Percentiles rank a stretch among this genome's conserved stretches.
These are phyloP conservation scores for Lordiphosa stackelbergi DNA, from an alignment of 1,140 invertebrate genomes.

Conservation along the genomic window DNA sequence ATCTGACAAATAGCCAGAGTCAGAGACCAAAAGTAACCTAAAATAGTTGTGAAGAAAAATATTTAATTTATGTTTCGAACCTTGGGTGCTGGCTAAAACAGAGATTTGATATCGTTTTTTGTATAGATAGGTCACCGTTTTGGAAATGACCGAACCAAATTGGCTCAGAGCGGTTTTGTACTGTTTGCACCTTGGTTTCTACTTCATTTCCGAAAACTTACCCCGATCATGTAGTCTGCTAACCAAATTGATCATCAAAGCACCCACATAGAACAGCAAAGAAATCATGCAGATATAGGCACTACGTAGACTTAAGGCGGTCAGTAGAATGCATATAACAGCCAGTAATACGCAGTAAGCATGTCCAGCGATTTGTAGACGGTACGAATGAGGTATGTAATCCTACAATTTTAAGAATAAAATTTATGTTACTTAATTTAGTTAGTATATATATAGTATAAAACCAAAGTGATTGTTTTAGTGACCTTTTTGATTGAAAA, in stretches of 20 bases:
- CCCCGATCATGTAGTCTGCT: conserved; percentile 65
- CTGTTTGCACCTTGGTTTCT: not conserved
- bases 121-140: no score
- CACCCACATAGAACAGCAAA: conserved; percentile 55
- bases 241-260: conserved; percentile 54
- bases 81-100: no score
- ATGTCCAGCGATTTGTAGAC: conserved; percentile 53
- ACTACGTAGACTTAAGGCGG: conserved; percentile 39
- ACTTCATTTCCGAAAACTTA: not conserved
- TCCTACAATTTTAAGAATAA: no score
- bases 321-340: conserved; percentile 32
- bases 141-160: no score
- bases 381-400: conserved; percentile 34
- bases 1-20: conserved; percentile 77
- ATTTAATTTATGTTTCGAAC: no score
- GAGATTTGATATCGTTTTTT: no score
- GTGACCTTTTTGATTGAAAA: no score
- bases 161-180: no score
- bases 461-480: no score
- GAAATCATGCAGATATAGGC: conserved; percentile 59
- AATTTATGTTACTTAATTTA: no score
- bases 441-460: no score
- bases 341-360: conserved; percentile 47
- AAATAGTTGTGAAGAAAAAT: no score
- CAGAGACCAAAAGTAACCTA: conserved; percentile 79